Evolutionary conservation across 2,797 vertebrate species (phyloP).

Genomic region (Cossypha heuglini): DNA sequence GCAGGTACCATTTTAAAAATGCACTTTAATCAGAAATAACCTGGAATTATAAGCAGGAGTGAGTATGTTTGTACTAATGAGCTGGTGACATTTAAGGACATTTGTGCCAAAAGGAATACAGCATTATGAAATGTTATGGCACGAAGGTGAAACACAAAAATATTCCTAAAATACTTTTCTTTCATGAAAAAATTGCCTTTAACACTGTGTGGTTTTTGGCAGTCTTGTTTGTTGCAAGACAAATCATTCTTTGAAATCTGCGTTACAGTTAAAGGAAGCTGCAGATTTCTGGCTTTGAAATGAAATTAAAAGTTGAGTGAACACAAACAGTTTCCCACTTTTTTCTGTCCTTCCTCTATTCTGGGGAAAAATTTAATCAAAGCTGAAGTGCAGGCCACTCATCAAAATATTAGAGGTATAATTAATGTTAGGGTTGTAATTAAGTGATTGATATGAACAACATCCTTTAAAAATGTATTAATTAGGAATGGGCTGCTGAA

Average conservation of each 20-base stretch:
- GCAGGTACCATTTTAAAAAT: slow-evolving; percentile 32
- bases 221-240: neutral
- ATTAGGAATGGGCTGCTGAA: neutral
- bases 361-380: neutral
- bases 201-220: neutral
- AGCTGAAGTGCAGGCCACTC: neutral
- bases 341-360: neutral
- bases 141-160: neutral
- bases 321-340: neutral
- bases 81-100: slow-evolving; percentile 20
- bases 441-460: neutral
- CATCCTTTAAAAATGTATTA: neutral
- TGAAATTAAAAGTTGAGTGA: neutral
- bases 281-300: neutral
- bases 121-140: neutral
- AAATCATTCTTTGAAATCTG: neutral
- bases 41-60: slow-evolving; percentile 22
- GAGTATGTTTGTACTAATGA: slow-evolving; percentile 32
- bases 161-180: neutral
- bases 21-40: slow-evolving; percentile 35
- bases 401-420: neutral
- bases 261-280: neutral
- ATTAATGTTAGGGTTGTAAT: neutral
- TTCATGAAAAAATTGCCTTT: neutral
- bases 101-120: neutral